phyloP scores from a whole-genome alignment of 2,113 vertebrate genomes.

The Salvelinus namaycush region DNA sequence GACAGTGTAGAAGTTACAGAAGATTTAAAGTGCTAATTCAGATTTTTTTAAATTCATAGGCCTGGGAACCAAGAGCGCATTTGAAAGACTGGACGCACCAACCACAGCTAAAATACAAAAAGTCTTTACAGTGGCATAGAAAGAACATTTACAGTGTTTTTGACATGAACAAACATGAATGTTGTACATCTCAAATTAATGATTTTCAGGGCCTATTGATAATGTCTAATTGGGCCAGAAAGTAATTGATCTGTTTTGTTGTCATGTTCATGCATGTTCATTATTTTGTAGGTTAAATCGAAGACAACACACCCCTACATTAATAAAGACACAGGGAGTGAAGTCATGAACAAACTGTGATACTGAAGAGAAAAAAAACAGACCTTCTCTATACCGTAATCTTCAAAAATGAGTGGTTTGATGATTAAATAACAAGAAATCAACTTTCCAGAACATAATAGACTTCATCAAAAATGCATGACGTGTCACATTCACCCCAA shows the following conservation, averaged over 20 bases:
- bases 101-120: neutral
- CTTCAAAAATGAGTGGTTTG: too few relatives aligned
- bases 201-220: neutral
- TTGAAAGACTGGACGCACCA: neutral
- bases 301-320: neutral
- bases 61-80: neutral
- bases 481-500: neutral
- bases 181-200: neutral
- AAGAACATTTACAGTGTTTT: conserved; percentile 12
- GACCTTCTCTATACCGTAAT: neutral
- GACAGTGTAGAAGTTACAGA: neutral
- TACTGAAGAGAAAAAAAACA: neutral
- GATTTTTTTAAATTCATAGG: conserved; percentile 13
- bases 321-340: neutral
- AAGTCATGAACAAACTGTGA: neutral
- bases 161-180: neutral
- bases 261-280: neutral
- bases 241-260: neutral
- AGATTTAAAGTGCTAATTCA: conserved; percentile 50
- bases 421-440: neutral
- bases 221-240: neutral
- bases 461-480: conserved; percentile 1
- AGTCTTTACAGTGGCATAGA: neutral
- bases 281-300: neutral
- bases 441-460: neutral